These are phyloP conservation scores for Thaumetopoea pityocampa DNA, from an alignment of 1,140 invertebrate species.

Conservation along the genomic window DNA sequence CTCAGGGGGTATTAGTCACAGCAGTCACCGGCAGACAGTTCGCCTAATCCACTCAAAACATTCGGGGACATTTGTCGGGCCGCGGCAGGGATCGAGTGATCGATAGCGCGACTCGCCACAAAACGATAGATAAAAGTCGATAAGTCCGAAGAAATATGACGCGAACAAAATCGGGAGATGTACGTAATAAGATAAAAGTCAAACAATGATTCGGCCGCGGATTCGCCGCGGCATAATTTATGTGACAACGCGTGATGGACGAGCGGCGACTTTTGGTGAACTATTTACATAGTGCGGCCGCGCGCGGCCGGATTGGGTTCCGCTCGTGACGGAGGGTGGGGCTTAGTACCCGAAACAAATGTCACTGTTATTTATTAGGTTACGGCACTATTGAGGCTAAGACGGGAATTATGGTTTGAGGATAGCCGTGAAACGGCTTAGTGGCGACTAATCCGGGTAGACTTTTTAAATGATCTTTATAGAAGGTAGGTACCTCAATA, in stretches of 20 bases:
- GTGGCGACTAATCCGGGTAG: conserved; percentile 5
- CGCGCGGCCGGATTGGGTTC: conserved; percentile 69
- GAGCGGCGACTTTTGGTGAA: conserved; percentile 74
- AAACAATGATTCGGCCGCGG: conserved; percentile 74
- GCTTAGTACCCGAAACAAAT: conserved; percentile 73
- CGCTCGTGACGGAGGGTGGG: conserved; percentile 68
- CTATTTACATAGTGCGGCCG: conserved; percentile 72
- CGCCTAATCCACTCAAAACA: conserved; percentile 72
- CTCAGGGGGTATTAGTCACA: conserved; percentile 64
- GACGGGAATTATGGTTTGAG: conserved; percentile 45
- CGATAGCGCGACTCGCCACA: conserved; percentile 70
- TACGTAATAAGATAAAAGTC: conserved; percentile 76
- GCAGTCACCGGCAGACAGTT: conserved; percentile 46
- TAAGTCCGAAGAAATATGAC: conserved; percentile 75
- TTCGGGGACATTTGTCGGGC: conserved; percentile 70
- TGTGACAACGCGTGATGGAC: conserved; percentile 75
- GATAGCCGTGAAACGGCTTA: conserved; percentile 16
- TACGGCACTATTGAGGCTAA: conserved; percentile 63
- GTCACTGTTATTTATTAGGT: conserved; percentile 75
- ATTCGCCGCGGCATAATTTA: conserved; percentile 75
- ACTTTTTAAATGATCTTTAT: neutral
- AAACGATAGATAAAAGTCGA: conserved; percentile 75
- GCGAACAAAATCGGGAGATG: conserved; percentile 75
- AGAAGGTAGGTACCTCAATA: neutral
- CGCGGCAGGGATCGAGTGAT: conserved; percentile 59